Conservation (phyloP, 2,888 invertebrate genomes). For the Dorcus hopei region DNA sequence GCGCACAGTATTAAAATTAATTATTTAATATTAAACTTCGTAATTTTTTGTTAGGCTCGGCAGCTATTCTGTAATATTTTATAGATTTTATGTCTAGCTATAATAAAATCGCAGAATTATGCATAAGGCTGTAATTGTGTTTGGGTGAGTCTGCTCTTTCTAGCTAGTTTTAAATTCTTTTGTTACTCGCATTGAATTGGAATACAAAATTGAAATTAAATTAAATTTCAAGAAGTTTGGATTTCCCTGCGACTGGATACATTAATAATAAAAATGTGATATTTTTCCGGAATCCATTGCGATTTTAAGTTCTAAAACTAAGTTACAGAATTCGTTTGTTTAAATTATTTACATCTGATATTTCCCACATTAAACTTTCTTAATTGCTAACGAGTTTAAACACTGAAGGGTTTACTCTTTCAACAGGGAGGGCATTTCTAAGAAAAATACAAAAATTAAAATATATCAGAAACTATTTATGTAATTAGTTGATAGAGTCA, state of each 20-base stretch:
- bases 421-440: no score
- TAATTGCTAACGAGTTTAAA: no score
- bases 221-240: constrained; percentile 26
- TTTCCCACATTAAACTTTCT: no score
- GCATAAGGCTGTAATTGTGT: constrained; percentile 41
- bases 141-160: constrained; percentile 27
- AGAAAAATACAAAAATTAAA: no score
- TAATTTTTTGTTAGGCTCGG: constrained; percentile 52
- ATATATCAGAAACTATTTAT: no score
- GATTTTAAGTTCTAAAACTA: no score
- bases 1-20: constrained; percentile 58
- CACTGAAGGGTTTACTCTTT: no score
- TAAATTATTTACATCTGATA: no score
- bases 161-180: constrained; percentile 25
- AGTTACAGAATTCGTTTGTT: no score
- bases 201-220: constrained; percentile 28
- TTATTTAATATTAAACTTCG: constrained; percentile 60
- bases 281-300: background rate
- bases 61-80: constrained; percentile 34
- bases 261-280: constrained; percentile 16
- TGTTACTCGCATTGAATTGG: constrained; percentile 22
- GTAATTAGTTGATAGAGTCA: no score
- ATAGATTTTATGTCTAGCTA: constrained; percentile 38
- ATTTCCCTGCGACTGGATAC: constrained; percentile 24
- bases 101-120: constrained; percentile 42